These are phyloP conservation scores for Sylvia atricapilla DNA, from an alignment of 2,113 vertebrate genomes.

Conservation along the genomic window DNA sequence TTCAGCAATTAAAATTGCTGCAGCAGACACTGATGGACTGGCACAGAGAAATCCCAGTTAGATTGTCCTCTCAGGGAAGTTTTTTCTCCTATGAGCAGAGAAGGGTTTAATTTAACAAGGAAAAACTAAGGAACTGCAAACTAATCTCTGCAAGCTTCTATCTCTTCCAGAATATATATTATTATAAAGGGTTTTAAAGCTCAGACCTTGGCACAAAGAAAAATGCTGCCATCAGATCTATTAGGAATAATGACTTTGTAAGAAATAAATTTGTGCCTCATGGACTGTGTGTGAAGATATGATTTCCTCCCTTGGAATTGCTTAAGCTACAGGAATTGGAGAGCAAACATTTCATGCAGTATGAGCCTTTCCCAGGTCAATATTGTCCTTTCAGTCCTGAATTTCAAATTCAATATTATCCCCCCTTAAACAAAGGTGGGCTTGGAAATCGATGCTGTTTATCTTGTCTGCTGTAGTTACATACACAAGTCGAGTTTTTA, in stretches of 20 bases:
- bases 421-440: not conserved
- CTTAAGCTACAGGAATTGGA: not conserved
- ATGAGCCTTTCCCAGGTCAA: not conserved
- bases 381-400: not conserved
- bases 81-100: not conserved
- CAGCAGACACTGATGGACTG: not conserved
- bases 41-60: not conserved
- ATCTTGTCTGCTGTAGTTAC: not conserved
- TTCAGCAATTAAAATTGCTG: constrained; percentile 1
- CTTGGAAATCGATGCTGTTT: not conserved
- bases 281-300: not conserved
- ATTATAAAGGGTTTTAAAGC: not conserved
- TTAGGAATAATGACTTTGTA: not conserved
- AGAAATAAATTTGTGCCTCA: not conserved
- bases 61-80: not conserved
- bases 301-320: not conserved
- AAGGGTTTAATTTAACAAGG: not conserved
- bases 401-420: constrained; percentile 9
- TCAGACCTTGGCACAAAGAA: not conserved
- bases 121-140: not conserved
- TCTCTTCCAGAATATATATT: not conserved
- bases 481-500: not conserved
- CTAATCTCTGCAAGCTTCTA: not conserved
- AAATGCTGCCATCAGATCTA: not conserved
- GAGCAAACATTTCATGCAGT: not conserved